Conservation (phyloP, 64 coral and sea anemone genomes). For the Anthopleura sola region DNA sequence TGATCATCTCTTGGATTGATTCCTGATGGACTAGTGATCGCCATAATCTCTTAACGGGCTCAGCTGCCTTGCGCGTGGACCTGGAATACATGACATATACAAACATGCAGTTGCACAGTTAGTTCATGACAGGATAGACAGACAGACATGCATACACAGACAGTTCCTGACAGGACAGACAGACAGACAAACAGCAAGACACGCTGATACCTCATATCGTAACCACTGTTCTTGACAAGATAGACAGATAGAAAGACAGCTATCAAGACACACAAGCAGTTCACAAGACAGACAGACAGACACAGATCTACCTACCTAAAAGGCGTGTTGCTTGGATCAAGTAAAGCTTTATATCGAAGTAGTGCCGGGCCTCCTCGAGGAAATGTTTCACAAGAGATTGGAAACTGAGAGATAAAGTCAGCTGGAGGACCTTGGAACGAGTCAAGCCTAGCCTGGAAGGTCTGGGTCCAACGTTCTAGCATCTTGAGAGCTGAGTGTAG, state of each 20-base stretch:
- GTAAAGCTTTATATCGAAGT: conserved; percentile 91
- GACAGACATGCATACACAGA: too few species aligned
- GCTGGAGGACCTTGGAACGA: conserved; percentile 70
- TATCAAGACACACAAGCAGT: not conserved
- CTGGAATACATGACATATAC: conserved; percentile 33
- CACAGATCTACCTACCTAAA: conserved; percentile 61
- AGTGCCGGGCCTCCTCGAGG: conserved; percentile 83
- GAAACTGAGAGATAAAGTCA: conserved; percentile 84
- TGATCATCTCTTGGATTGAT: conserved; percentile 72
- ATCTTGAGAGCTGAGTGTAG: conserved; percentile 87
- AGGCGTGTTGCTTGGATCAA: conserved; percentile 95
- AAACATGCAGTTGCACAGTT: too few species aligned
- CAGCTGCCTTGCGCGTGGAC: conserved; percentile 64
- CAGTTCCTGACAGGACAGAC: too few species aligned
- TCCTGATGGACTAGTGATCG: conserved; percentile 83
- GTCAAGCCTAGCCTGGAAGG: conserved; percentile 71
- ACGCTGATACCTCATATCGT: not conserved
- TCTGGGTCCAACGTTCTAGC: conserved; percentile 84
- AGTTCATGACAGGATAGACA: too few species aligned
- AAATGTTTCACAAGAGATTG: conserved; percentile 78
- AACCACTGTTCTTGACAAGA: too few species aligned
- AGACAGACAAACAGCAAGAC: not conserved
- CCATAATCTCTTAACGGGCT: conserved; percentile 93
- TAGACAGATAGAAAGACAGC: not conserved
- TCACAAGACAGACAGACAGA: not conserved